Percentiles rank a stretch among this genome's conserved stretches.
Conservation (phyloP, 2,888 invertebrate species). For the Eupithecia pulchellata region DNA sequence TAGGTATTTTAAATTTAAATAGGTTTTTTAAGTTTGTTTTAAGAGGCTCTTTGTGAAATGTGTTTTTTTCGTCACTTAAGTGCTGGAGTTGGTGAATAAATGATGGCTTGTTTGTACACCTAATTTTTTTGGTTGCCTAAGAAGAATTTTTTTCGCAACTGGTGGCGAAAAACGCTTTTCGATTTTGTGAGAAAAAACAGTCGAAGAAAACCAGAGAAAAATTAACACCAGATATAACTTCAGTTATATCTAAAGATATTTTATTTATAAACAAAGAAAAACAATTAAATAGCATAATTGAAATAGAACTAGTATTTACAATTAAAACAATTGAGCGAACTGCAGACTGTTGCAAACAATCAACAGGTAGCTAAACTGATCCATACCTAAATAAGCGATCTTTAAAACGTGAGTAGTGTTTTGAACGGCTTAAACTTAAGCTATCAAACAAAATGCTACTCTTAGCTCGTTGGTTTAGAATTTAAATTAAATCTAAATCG, state of each 20-base stretch:
- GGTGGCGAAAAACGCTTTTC: background rate
- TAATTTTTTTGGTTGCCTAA: background rate
- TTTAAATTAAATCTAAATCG: conserved; percentile 8
- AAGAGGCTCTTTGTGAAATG: background rate
- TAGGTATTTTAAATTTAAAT: background rate
- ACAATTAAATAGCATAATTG: too few species aligned
- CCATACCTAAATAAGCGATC: too few species aligned
- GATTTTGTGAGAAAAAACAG: background rate
- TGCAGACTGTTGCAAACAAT: too few species aligned
- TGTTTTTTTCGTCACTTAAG: background rate
- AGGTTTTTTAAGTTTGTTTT: background rate
- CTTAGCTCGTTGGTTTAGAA: background rate
- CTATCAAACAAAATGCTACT: background rate
- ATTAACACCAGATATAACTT: background rate
- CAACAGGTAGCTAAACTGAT: too few species aligned
- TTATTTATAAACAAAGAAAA: too few species aligned
- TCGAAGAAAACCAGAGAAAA: background rate
- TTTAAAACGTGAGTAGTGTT: too few species aligned
- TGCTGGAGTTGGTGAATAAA: background rate
- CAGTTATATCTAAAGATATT: background rate
- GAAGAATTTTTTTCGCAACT: background rate
- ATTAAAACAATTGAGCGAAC: too few species aligned
- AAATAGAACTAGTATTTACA: too few species aligned
- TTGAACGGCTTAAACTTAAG: background rate
- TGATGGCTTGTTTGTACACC: background rate